These are phyloP conservation scores for Caenorhabditis sulstoni DNA, from an alignment of 2,888 invertebrate species.

Conservation along the genomic window DNA sequence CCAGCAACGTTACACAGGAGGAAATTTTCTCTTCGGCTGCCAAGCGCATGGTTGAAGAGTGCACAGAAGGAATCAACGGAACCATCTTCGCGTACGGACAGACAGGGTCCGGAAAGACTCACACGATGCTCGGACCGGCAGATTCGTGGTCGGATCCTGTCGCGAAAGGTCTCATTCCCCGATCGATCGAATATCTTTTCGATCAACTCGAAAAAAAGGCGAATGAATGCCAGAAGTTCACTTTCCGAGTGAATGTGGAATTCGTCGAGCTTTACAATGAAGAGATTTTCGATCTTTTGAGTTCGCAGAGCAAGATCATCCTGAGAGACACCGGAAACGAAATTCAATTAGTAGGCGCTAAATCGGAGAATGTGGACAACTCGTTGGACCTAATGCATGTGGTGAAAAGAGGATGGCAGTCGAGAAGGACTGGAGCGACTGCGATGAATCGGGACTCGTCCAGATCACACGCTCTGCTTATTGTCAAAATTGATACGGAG, in stretches of 20 bases:
- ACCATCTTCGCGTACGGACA: slow-evolving; percentile 83
- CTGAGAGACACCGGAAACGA: slow-evolving; percentile 51
- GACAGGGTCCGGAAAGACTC: slow-evolving; percentile 82
- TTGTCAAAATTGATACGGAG: slow-evolving; percentile 78
- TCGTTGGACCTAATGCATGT: slow-evolving; percentile 47
- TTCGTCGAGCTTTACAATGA: slow-evolving; percentile 82
- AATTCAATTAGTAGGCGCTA: slow-evolving; percentile 27
- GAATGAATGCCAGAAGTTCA: slow-evolving; percentile 80
- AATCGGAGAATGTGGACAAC: slow-evolving; percentile 27
- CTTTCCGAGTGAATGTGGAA: slow-evolving; percentile 80
- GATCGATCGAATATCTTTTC: slow-evolving; percentile 81
- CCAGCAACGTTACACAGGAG: slow-evolving; percentile 25
- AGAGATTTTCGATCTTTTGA: slow-evolving; percentile 81
- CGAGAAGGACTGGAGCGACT: slow-evolving; percentile 81
- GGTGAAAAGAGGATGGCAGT: slow-evolving; percentile 79
- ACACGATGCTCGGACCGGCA: slow-evolving; percentile 81
- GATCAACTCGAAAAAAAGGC: slow-evolving; percentile 79
- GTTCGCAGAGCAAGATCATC: slow-evolving; percentile 55
- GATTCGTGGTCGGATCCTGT: slow-evolving; percentile 75
- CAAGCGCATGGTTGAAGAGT: slow-evolving; percentile 81
- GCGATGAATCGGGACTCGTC: slow-evolving; percentile 82
- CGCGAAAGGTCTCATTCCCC: slow-evolving; percentile 81
- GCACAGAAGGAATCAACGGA: slow-evolving; percentile 82
- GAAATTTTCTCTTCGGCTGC: slow-evolving; percentile 80
- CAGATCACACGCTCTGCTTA: slow-evolving; percentile 82